phyloP scores from a whole-genome alignment of 2,113 vertebrate species.

The Phycodurus eques region DNA sequence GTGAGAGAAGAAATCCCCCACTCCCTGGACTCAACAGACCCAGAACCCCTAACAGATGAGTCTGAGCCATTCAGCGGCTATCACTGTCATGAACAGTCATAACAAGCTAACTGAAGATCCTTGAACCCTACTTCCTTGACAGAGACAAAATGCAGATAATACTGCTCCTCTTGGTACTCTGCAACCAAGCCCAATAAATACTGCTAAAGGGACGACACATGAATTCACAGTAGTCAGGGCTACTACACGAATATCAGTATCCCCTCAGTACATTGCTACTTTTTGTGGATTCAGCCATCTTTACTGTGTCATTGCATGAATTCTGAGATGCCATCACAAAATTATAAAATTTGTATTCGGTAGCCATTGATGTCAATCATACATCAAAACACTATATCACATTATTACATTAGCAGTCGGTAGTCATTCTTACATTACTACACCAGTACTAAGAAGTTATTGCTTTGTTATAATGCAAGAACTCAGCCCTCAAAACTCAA shows the following conservation, averaged over 20 bases:
- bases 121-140: constrained; percentile 37
- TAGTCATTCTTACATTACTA: not conserved
- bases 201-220: not conserved
- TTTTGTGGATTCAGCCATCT: not conserved
- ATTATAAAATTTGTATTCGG: not conserved
- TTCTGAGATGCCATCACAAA: not conserved
- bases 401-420: too few relatives aligned
- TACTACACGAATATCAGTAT: not conserved
- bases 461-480: not conserved
- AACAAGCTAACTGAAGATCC: constrained; percentile 60
- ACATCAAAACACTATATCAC: not conserved
- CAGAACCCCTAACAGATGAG: constrained; percentile 17
- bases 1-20: too few relatives aligned
- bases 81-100: constrained; percentile 59
- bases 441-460: not conserved
- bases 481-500: not conserved
- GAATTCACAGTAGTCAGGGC: not conserved
- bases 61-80: constrained; percentile 39
- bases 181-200: not conserved
- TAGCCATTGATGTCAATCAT: not conserved
- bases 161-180: not conserved
- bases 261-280: not conserved
- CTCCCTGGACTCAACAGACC: too few relatives aligned
- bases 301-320: not conserved
- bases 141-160: not conserved